These are phyloP conservation scores for Platerodrilus igneus DNA, from an alignment of 2,888 invertebrate species.

Conservation along the genomic window DNA sequence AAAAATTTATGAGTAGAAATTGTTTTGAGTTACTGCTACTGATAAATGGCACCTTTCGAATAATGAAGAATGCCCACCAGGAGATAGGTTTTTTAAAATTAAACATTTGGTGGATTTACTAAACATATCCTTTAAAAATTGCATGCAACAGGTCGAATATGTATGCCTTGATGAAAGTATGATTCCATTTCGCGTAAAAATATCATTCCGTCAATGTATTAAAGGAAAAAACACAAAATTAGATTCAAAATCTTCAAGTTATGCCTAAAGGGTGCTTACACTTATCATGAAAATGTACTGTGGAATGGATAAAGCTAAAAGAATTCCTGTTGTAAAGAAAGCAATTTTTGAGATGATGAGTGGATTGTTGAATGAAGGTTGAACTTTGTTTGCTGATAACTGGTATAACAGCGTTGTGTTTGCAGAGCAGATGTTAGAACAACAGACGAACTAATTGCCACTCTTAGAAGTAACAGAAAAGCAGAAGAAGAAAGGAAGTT, in stretches of 20 bases:
- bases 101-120: conserved; percentile 4
- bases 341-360: too few species aligned
- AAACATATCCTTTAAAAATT: neutral
- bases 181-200: conserved; percentile 2
- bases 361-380: too few species aligned
- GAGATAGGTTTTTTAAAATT: conserved; percentile 7
- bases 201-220: too few species aligned
- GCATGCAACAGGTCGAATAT: neutral
- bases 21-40: conserved; percentile 7
- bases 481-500: conserved; percentile 5
- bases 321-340: too few species aligned
- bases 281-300: conserved; percentile 3
- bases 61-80: conserved; percentile 9
- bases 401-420: conserved; percentile 38
- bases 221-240: too few species aligned
- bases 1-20: conserved; percentile 1
- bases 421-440: conserved; percentile 32
- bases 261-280: conserved; percentile 3
- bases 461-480: conserved; percentile 18
- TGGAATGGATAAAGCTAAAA: too few species aligned
- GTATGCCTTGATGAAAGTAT: conserved; percentile 5
- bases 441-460: conserved; percentile 37
- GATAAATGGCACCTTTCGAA: conserved; percentile 4
- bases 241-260: conserved; percentile 5
- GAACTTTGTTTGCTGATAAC: conserved; percentile 35